Conservation (phyloP, 2,113 vertebrate species). For the Triplophysa rosa region DNA sequence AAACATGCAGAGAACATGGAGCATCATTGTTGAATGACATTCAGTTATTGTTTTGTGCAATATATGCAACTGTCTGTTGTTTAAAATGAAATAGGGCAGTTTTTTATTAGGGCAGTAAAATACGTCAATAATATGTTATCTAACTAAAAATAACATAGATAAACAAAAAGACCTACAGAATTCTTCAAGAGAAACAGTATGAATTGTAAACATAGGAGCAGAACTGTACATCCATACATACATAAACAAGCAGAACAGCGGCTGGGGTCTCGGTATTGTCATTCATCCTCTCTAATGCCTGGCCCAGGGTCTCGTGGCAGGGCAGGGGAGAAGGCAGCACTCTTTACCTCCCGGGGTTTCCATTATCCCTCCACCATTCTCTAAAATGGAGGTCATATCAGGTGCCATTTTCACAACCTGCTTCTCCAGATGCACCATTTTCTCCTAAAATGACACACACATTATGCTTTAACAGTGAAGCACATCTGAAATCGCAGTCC, state of each 20-base stretch:
- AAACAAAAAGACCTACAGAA: no score
- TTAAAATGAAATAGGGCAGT: no score
- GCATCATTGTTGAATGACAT: no score
- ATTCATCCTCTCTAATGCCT: conserved; percentile 58
- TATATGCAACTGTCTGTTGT: no score
- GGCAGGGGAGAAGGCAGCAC: conserved; percentile 48
- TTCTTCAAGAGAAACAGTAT: no score
- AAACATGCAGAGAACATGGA: no score
- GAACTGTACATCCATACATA: conserved; percentile 4
- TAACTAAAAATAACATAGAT: no score
- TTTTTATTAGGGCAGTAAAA: no score
- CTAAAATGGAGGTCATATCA: conserved; percentile 73
- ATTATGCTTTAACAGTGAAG: conserved; percentile 55
- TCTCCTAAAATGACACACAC: conserved; percentile 64
- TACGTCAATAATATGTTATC: no score
- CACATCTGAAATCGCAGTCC: conserved; percentile 48
- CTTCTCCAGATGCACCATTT: conserved; percentile 73
- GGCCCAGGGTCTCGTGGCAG: conserved; percentile 46
- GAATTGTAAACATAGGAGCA: neutral
- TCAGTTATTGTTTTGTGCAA: no score
- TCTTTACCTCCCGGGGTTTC: conserved; percentile 73
- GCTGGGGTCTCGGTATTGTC: conserved; percentile 44
- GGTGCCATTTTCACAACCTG: conserved; percentile 68
- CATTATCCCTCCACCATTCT: conserved; percentile 72
- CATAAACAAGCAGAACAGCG: conserved; percentile 11